These are phyloP conservation scores for Ostrea edulis DNA, from an alignment of 1,140 invertebrate genomes.

Conservation along the genomic window DNA sequence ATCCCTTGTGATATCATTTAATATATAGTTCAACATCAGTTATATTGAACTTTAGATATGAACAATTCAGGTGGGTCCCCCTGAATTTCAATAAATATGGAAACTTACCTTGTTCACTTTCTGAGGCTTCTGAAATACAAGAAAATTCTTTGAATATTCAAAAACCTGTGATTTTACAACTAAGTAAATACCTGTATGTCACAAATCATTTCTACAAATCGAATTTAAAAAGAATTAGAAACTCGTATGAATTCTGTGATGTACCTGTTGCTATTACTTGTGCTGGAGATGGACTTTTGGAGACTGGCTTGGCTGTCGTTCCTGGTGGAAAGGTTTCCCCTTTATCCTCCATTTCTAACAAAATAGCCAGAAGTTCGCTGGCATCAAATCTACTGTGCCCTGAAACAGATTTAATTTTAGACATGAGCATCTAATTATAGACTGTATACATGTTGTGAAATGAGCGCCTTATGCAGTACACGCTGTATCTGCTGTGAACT, in stretches of 20 bases:
- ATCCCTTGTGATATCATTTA: no score
- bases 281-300: not conserved
- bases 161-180: no score
- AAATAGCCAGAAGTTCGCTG: not conserved
- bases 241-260: not conserved
- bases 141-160: not conserved
- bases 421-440: no score
- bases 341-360: constrained; percentile 37
- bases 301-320: not conserved
- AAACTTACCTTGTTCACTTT: not conserved
- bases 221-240: no score
- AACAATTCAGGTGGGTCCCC: no score
- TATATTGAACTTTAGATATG: no score
- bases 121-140: not conserved
- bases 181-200: no score
- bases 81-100: no score
- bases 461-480: no score
- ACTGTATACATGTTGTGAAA: no score
- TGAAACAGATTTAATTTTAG: not conserved
- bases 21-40: no score
- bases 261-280: not conserved
- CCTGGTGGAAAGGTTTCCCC: constrained; percentile 31
- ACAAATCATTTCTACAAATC: no score
- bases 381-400: constrained; percentile 9
- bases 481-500: not conserved